Evolutionary conservation across 2,888 invertebrate genomes (phyloP).

Genomic region (Platycheirus rosarum): DNA sequence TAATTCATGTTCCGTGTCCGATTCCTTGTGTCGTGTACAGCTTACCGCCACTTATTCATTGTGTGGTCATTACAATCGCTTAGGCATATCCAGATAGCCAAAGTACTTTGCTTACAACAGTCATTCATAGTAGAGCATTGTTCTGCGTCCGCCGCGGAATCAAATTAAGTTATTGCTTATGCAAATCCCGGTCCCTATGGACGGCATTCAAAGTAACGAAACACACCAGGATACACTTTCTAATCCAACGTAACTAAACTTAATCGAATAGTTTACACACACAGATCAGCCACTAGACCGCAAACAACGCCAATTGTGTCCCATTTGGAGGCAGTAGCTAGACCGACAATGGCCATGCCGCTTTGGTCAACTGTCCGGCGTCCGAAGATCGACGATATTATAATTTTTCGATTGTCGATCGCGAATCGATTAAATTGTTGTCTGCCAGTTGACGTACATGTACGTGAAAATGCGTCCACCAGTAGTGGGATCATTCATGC

Average conservation of each 20-base stretch:
- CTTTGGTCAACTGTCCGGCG: constrained; percentile 73
- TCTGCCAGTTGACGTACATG: constrained; percentile 67
- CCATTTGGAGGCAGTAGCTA: constrained; percentile 1
- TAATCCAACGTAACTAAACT: not conserved
- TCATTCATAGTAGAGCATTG: constrained; percentile 52
- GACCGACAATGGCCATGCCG: not conserved
- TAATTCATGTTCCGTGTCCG: constrained; percentile 65
- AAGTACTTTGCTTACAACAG: too few relatives aligned
- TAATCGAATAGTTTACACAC: constrained; percentile 11
- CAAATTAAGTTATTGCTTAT: constrained; percentile 73
- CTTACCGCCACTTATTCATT: constrained; percentile 53
- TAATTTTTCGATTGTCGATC: constrained; percentile 74
- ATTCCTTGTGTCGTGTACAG: constrained; percentile 37
- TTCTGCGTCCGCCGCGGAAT: constrained; percentile 52
- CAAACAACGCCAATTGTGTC: constrained; percentile 30
- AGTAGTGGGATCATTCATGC: constrained; percentile 73
- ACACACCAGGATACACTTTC: constrained; percentile 38
- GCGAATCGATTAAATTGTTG: constrained; percentile 72
- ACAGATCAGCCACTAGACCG: constrained; percentile 15
- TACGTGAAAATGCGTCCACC: constrained; percentile 69
- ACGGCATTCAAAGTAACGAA: constrained; percentile 10
- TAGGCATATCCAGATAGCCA: constrained; percentile 64
- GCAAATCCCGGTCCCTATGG: constrained; percentile 27
- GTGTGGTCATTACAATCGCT: constrained; percentile 74
- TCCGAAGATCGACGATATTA: constrained; percentile 71